Evolutionary conservation across 2,888 invertebrate species (phyloP), one percentile per base, ranked within the genome.

Genomic region (Argyresthia albistria): DNA sequence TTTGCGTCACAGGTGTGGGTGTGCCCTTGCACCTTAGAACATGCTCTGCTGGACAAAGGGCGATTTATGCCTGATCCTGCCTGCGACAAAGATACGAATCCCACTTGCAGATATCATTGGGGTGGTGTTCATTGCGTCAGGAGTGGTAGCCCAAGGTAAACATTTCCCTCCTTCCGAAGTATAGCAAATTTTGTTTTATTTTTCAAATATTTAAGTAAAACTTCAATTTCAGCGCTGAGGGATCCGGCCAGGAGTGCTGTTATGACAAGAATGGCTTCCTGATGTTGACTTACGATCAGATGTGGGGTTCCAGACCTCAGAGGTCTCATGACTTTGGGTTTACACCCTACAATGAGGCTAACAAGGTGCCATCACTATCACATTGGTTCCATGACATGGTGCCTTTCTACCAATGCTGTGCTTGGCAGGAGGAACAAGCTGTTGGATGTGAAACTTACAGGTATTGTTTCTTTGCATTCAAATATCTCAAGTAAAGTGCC

Each of bases 301-400:
- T 95, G 88, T 97, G 97, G 93, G 98, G 97, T 2, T 97, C 97
- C 0, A 88, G 93, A 50, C 96, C 96, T 0, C 91, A 92, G 50
- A 89, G 97, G 51, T 94, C 95, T 1, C 96, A 97, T 70, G 97
- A 97, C 72, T 90, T 97, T 52, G 98, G 97, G 35, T 94, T 93
- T 62, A 91, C 95, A 58, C 98, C 98, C 2, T 98, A 97, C 92
- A 95, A 96, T 69, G 97, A 97, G 73, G 95, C 97, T 45, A 96
- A 96, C 72, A 97, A 97, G 88, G 95, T 96, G 0, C 98, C 99
- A 1, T 95, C 95, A 0, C 77, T 99, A 53, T 98, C 98, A 1
- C 95, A 97, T 73, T 99, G 98, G 97, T 95, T 93, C 88, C 95
- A 98, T 70, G 99, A 99, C 68, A 93, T 97, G 84, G 93, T 95